Evolutionary conservation across 2,113 vertebrate species (phyloP), one percentile per base, ranked within the genome.

Genomic region (Psettodes erumei): DNA sequence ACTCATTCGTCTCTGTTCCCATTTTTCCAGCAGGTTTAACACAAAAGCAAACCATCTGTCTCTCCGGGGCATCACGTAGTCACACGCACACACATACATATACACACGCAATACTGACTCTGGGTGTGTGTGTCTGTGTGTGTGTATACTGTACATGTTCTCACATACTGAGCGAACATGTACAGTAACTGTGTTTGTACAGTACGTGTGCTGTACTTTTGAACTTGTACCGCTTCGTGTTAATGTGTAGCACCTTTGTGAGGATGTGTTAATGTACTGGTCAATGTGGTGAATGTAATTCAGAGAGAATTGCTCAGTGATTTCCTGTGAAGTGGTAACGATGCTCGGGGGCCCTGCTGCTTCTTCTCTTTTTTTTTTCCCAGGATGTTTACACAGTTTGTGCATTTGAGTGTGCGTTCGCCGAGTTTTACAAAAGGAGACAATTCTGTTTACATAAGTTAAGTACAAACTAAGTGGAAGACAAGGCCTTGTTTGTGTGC

Each of bases 381-480:
- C 40, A 48, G 77, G 74, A 81, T 83, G 83, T 90, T 89, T 86
- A 80, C 68, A 77, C 74, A 75, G 56, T 81, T 82, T 79, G 82
- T 83, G 86, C 71, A 81, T 68, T 50, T 51, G 62, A 85, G 75
- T 66, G 81, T 75, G 69, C 51, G 33, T 35, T 35, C 43, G 25
- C 61, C 50, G 9, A 54, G 23, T 45, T 59, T 53, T 3, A 48
- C n/a, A 74, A 53, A 33, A 33, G 27, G 51, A 79, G 74, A 81
- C 35, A 65, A 42, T 59, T 79, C 40, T 63, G 83, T 88, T 86
- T 85, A 89, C 15, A 40, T 32, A 81, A 84, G 48, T 35, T 50
- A 33, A 66, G 74, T 15, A 62, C 71, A 65, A 77, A 75, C 42
- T 67, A 37, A 37, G 25, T 40, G 45, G 11, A 78, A 55, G 32